Percentiles rank a stretch among this genome's conserved stretches.
phyloP scores from a whole-genome alignment of 2,113 vertebrate genomes.

The Jacana jacana region DNA sequence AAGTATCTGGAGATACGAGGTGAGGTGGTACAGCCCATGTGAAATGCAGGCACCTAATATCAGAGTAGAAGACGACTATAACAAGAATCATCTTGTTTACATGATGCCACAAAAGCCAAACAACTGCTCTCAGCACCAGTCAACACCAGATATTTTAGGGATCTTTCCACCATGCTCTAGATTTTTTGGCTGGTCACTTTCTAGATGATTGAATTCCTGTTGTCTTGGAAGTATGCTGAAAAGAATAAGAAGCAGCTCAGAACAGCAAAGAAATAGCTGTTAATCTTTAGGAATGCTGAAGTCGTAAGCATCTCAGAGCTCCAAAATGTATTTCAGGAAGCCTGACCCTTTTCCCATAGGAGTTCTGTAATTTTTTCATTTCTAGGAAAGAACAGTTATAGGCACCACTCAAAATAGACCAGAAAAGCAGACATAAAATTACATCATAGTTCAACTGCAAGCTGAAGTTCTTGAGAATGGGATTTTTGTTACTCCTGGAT shows the following conservation, averaged over 20 bases:
- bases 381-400: background rate
- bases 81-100: background rate
- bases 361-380: background rate
- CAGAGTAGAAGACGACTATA: background rate
- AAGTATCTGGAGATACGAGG: background rate
- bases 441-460: background rate
- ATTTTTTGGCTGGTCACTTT: constrained; percentile 29
- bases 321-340: constrained; percentile 10
- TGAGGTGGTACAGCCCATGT: background rate
- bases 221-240: constrained; percentile 17
- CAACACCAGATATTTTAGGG: constrained; percentile 15
- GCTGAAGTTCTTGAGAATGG: background rate
- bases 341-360: background rate
- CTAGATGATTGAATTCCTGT: constrained; percentile 30
- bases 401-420: background rate
- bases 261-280: background rate
- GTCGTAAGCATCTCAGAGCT: background rate
- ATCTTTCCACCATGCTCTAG: background rate
- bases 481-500: background rate
- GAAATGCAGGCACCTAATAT: background rate
- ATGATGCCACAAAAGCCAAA: background rate
- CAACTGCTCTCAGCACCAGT: background rate
- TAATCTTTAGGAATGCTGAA: constrained; percentile 17
- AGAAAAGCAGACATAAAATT: background rate
- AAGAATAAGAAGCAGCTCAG: too few species aligned